A percentile compares a stretch with the other conserved stretches of the same genome.
Evolutionary conservation across 2,797 vertebrate genomes (phyloP).

Genomic region (Notolabrus celidotus): DNA sequence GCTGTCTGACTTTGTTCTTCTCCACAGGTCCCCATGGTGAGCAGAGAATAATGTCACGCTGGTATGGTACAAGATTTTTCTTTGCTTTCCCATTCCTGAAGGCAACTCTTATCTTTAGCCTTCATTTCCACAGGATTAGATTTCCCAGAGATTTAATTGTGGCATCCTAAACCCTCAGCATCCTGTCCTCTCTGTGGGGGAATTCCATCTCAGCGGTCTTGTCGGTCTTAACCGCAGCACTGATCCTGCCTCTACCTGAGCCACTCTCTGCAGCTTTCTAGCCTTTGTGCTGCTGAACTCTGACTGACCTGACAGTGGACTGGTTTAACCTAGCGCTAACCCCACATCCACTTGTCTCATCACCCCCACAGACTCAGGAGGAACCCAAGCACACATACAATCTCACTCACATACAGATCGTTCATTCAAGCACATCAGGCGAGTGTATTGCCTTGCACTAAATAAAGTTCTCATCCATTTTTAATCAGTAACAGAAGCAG

Average conservation of each 20-base stretch:
- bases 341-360: slow-evolving; percentile 66
- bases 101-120: slow-evolving; percentile 36
- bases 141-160: slow-evolving; percentile 59
- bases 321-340: slow-evolving; percentile 73
- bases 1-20: slow-evolving; percentile 10
- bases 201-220: slow-evolving; percentile 49
- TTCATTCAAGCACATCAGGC: slow-evolving; percentile 62
- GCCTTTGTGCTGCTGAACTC: slow-evolving; percentile 69
- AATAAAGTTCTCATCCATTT: slow-evolving; percentile 79
- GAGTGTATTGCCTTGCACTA: slow-evolving; percentile 59
- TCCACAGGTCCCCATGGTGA: slow-evolving; percentile 27
- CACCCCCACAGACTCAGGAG: slow-evolving; percentile 40
- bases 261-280: slow-evolving; percentile 40
- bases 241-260: slow-evolving; percentile 46
- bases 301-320: slow-evolving; percentile 70
- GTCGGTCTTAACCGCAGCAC: slow-evolving; percentile 49
- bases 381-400: slow-evolving; percentile 29
- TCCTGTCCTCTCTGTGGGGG: slow-evolving; percentile 45
- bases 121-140: slow-evolving; percentile 71
- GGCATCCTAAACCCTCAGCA: slow-evolving; percentile 34
- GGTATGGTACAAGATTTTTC: slow-evolving; percentile 31
- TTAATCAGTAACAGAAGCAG: slow-evolving; percentile 62
- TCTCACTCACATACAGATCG: slow-evolving; percentile 46
- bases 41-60: slow-evolving; percentile 36
- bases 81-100: slow-evolving; percentile 53